A percentile compares a stretch with the other conserved stretches of the same genome.
These are phyloP conservation scores for Apamea epomidion DNA, from an alignment of 2,888 invertebrate genomes.

Conservation along the genomic window DNA sequence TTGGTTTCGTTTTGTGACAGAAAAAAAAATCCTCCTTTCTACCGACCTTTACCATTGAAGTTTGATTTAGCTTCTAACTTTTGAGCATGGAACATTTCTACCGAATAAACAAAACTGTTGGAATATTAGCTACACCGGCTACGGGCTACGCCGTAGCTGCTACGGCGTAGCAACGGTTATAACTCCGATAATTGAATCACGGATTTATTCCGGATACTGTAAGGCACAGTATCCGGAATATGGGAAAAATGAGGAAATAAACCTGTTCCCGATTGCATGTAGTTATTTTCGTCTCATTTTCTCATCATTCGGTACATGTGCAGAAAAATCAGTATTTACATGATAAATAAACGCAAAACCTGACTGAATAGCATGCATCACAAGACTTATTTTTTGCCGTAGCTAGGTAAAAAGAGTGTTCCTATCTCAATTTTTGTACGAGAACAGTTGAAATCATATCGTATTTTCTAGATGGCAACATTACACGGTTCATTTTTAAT, in stretches of 20 bases:
- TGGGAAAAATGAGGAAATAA: constrained; percentile 7
- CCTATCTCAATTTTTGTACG: background rate
- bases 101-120: constrained; percentile 20
- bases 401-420: background rate
- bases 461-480: background rate
- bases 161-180: constrained; percentile 39
- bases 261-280: constrained; percentile 7
- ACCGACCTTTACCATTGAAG: background rate
- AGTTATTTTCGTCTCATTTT: constrained; percentile 20
- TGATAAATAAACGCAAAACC: constrained; percentile 8
- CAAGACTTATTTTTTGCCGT: background rate
- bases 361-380: background rate
- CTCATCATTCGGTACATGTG: background rate
- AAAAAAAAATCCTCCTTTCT: background rate
- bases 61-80: constrained; percentile 7
- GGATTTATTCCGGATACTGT: too few species aligned
- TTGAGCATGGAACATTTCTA: constrained; percentile 9
- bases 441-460: background rate
- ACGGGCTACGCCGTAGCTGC: constrained; percentile 26
- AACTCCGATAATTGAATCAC: constrained; percentile 41
- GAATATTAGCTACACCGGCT: constrained; percentile 20
- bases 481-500: background rate
- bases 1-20: background rate
- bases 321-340: background rate
- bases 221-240: constrained; percentile 10